These are phyloP conservation scores for Salvelinus namaycush DNA, from an alignment of 2,113 vertebrate species.

Conservation along the genomic window DNA sequence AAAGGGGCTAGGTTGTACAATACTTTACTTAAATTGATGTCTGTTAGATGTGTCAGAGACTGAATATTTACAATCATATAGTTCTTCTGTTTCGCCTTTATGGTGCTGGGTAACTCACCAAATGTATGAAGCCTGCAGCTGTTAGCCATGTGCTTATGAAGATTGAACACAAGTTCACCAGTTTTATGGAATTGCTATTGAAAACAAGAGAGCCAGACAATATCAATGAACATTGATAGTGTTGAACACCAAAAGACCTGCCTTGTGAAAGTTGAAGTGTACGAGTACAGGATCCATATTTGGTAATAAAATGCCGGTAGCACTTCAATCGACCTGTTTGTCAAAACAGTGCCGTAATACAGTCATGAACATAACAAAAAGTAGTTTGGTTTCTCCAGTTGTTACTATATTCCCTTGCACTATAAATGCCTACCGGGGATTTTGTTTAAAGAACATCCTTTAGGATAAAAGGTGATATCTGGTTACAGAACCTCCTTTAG, in stretches of 20 bases:
- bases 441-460: neutral
- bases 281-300: neutral
- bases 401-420: too few species aligned
- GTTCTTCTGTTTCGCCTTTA: neutral
- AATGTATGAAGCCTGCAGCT: conserved; percentile 96
- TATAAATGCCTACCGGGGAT: neutral
- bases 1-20: neutral
- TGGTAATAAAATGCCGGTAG: too few species aligned
- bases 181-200: conserved; percentile 96
- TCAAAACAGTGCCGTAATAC: too few species aligned
- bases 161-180: conserved; percentile 98
- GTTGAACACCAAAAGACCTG: conserved; percentile 9
- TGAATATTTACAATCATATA: neutral
- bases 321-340: too few species aligned
- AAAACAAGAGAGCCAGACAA: conserved; percentile 42
- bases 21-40: neutral
- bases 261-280: neutral
- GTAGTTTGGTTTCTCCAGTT: neutral
- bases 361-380: neutral
- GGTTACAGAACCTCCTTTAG: too few species aligned
- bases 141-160: conserved; percentile 99
- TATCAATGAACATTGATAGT: conserved; percentile 5
- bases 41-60: neutral
- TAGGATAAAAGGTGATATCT: neutral
- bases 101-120: conserved; percentile 79